Base-by-base conservation (phyloP, 2,888 invertebrate species). In the Lithophane ornitopus region DNA sequence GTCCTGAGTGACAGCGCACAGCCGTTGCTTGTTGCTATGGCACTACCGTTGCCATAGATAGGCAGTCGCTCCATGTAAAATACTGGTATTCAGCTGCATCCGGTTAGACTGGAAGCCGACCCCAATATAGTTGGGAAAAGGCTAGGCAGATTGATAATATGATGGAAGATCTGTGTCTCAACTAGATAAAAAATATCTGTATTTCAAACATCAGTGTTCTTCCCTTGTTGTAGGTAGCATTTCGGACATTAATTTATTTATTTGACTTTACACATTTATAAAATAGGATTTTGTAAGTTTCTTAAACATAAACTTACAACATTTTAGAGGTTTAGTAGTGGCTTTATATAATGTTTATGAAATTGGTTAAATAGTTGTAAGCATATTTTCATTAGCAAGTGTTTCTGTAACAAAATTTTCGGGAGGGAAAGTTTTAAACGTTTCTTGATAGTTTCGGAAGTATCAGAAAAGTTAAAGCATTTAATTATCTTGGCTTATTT, bases 401-500 rank as follows among this genome's bases (percentile, higher is more conserved):
- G 22, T 49, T 56, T 49, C 8, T 39, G 26, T 8, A 49, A 34
- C 56, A 46, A 65, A 1, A 54, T 72, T 52, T 62, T 81, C 3
- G 22, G n/a, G n/a, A 19, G 9, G 1, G 2, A 22, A 39, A 28
- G n/a, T 63, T 68, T 65, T n/a, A 28, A n/a, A 14, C 49, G 19
- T 22, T 68, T 46, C 39, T n/a, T 41, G 4, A 63, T 68, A 81
- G 63, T 79, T 79, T 28, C 0, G 0, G 6, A 80, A 80, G 44
- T 52, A 80, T 58, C 7, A 65, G 4, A 58, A 22, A 59, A 28
- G n/a, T 76, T 26, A 14, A 46, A 41, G 1, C 61, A 63, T 63
- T 56, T 1, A 16, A 16, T 34, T 70, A 62, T 62, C 14, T 19
- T 39, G 26, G 22, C 16, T 19, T 49, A 34, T 26, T 56, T 54